phyloP scores from a whole-genome alignment of 1,140 invertebrate species.

The Ephestia elutella region DNA sequence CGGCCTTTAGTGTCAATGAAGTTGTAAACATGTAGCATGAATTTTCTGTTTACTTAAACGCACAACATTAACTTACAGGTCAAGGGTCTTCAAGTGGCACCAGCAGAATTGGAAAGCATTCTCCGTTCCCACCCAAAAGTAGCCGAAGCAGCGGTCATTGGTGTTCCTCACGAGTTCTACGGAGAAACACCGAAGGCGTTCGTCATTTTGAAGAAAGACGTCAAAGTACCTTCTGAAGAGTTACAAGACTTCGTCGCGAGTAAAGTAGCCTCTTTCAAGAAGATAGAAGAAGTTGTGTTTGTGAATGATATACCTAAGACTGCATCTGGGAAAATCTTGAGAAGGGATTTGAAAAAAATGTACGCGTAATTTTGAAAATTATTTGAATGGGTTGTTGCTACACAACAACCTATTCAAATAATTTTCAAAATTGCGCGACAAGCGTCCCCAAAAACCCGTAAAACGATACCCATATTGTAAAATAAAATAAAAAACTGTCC shows the following conservation, averaged over 20 bases:
- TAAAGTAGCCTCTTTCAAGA: constrained; percentile 82
- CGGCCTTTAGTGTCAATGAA: too few relatives aligned
- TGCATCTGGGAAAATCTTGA: constrained; percentile 85
- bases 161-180: constrained; percentile 82
- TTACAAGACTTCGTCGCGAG: constrained; percentile 77
- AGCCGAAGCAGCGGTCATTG: constrained; percentile 88
- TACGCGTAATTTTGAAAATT: constrained; percentile 31
- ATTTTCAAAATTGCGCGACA: too few relatives aligned
- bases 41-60: too few relatives aligned
- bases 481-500: too few relatives aligned
- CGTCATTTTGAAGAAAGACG: constrained; percentile 74
- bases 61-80: constrained; percentile 45
- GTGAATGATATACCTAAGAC: constrained; percentile 84
- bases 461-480: too few relatives aligned
- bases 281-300: constrained; percentile 82
- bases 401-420: too few relatives aligned
- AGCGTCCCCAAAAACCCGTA: too few relatives aligned
- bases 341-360: constrained; percentile 76
- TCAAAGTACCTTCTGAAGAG: constrained; percentile 67
- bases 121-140: constrained; percentile 85
- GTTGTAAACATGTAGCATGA: too few relatives aligned
- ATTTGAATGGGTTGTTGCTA: too few relatives aligned
- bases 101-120: constrained; percentile 90
- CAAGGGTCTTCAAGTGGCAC: constrained; percentile 86
- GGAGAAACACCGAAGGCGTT: constrained; percentile 89